These are phyloP conservation scores for Cyprinodon diabolis DNA, from an alignment of 2,797 vertebrate genomes.

Conservation along the genomic window DNA sequence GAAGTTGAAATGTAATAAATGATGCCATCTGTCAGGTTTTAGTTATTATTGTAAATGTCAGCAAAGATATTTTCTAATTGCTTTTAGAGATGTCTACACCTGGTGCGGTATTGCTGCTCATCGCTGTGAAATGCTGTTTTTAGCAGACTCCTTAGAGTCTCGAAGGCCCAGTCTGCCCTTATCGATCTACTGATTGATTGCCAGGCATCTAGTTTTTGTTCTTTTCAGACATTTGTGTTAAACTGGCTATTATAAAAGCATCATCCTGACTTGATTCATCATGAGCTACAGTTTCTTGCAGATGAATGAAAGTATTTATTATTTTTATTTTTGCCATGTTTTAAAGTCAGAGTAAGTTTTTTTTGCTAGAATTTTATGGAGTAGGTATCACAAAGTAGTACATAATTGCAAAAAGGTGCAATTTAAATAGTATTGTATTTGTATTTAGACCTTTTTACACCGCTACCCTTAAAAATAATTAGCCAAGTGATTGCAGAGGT, in stretches of 20 bases:
- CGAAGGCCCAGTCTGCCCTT: neutral
- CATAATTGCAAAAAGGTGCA: neutral
- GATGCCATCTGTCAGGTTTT: neutral
- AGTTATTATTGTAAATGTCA: neutral
- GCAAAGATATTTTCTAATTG: neutral
- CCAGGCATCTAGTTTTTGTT: neutral
- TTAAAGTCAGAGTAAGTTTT: neutral
- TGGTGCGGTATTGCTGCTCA: neutral
- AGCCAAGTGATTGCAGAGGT: neutral
- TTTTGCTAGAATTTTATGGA: neutral
- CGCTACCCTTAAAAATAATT: neutral
- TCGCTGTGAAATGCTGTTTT: neutral
- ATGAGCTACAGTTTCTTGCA: neutral
- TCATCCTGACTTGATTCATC: neutral
- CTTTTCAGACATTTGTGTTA: slow-evolving; percentile 1
- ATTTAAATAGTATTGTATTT: neutral
- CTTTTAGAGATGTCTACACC: neutral
- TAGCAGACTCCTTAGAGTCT: neutral
- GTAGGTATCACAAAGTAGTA: neutral
- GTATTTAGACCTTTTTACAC: neutral
- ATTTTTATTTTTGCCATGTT: neutral
- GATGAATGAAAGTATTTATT: neutral
- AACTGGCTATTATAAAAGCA: neutral
- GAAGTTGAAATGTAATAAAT: neutral
- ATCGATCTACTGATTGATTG: neutral